These are phyloP conservation scores for Oscarella lobularis DNA, from an alignment of 37 sponge, comb jelly and placozoan genomes.

Conservation along the genomic window DNA sequence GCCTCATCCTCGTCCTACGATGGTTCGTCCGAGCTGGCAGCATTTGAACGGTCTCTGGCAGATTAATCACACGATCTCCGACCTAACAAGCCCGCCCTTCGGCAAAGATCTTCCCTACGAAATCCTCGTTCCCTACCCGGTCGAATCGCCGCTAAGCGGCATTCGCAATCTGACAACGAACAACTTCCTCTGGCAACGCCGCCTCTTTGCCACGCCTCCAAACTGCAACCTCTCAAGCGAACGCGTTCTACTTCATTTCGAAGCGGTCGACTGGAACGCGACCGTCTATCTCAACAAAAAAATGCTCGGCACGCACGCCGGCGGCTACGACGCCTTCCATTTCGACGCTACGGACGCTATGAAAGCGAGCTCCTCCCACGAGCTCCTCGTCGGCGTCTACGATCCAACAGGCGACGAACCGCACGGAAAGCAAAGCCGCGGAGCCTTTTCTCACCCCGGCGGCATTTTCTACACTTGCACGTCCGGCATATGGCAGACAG, in stretches of 20 bases:
- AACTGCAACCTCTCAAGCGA: background rate
- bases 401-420: constrained; percentile 4
- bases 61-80: background rate
- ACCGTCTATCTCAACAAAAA: background rate
- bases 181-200: background rate
- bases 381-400: constrained; percentile 4
- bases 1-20: background rate
- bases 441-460: background rate
- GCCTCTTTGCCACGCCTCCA: background rate
- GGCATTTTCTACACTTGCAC: constrained; percentile 6
- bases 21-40: background rate
- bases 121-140: constrained; percentile 4
- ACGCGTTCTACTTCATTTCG: background rate
- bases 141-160: background rate
- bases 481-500: constrained; percentile 7
- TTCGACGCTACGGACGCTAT: background rate
- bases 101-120: background rate
- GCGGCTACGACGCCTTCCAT: constrained; percentile 6
- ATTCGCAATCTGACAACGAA: background rate
- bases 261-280: constrained; percentile 6
- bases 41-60: constrained; percentile 5
- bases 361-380: background rate
- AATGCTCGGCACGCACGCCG: constrained; percentile 2
- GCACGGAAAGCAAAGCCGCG: constrained; percentile 5
- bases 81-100: constrained; percentile 4